Percentiles rank a stretch among this genome's conserved stretches.
Conservation (phyloP, 1,140 invertebrate genomes). For the Drosophila orena region DNA sequence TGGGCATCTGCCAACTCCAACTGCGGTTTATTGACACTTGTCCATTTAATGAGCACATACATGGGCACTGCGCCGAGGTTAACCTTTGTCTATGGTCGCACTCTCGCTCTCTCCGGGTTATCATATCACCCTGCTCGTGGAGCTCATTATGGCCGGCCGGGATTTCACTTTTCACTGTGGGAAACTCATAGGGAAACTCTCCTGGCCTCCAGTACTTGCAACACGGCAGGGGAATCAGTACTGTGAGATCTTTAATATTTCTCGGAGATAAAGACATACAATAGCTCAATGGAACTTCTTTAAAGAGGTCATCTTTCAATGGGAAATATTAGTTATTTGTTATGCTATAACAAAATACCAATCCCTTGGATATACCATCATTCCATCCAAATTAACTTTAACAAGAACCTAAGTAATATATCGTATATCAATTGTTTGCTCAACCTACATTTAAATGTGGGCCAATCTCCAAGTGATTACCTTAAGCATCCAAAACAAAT, state of each 20-base stretch:
- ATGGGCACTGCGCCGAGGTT: slow-evolving; percentile 45
- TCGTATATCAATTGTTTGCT: background rate
- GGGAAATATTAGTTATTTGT: too few species aligned
- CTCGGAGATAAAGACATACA: background rate
- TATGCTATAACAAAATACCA: too few species aligned
- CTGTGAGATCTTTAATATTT: background rate
- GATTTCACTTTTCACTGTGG: slow-evolving; percentile 60
- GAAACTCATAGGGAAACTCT: slow-evolving; percentile 5
- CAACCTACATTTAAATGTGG: background rate
- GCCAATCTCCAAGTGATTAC: background rate
- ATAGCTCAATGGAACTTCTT: too few species aligned
- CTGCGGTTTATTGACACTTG: slow-evolving; percentile 75
- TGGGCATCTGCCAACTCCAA: slow-evolving; percentile 28
- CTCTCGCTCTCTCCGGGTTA: slow-evolving; percentile 40
- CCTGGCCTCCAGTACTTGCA: background rate
- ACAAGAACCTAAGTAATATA: too few species aligned
- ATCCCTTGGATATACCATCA: too few species aligned
- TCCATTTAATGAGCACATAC: slow-evolving; percentile 77
- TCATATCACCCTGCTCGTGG: slow-evolving; percentile 25
- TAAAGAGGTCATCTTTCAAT: too few species aligned
- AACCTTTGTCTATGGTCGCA: slow-evolving; percentile 47
- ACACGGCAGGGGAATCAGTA: background rate
- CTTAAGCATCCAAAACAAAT: background rate
- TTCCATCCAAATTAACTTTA: too few species aligned
- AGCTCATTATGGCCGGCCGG: slow-evolving; percentile 14